Evolutionary conservation across 1,140 invertebrate species (phyloP).

Genomic region (Berghia stephanieae): DNA sequence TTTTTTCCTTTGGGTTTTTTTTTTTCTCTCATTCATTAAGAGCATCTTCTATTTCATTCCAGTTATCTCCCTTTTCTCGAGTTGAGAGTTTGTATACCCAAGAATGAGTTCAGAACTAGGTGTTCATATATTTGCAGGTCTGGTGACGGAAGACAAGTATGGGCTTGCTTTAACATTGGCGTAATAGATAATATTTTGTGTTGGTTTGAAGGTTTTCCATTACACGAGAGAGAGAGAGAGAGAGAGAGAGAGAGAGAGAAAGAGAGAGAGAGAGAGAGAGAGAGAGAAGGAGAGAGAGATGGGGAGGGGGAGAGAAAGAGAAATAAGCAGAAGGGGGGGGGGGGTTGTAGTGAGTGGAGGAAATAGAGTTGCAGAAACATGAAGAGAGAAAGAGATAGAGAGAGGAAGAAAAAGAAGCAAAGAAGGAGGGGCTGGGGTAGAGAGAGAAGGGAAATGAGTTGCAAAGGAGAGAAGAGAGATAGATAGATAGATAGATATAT

Average conservation of each 20-base stretch:
- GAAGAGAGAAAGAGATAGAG: background rate
- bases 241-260: background rate
- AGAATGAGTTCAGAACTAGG: no score
- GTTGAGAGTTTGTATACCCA: no score
- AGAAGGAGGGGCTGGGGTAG: background rate
- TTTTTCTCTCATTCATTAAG: slow-evolving; percentile 20
- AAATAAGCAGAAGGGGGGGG: background rate
- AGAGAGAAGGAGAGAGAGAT: background rate
- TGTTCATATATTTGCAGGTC: background rate
- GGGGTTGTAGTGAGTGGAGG: background rate
- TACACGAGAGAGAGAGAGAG: no score
- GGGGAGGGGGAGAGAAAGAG: background rate
- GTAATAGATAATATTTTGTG: no score
- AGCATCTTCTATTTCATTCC: background rate
- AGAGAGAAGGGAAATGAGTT: background rate
- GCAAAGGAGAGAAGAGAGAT: background rate
- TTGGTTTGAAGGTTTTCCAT: no score
- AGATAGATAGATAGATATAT: no score
- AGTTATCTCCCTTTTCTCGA: background rate
- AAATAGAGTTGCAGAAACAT: background rate
- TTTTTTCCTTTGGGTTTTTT: background rate
- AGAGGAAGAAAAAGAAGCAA: background rate
- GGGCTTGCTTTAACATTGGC: no score
- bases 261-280: background rate
- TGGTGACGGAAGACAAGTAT: no score